These are phyloP conservation scores for Epsilonema sp. DNA, from an alignment of 2,888 invertebrate species.

Conservation along the genomic window DNA sequence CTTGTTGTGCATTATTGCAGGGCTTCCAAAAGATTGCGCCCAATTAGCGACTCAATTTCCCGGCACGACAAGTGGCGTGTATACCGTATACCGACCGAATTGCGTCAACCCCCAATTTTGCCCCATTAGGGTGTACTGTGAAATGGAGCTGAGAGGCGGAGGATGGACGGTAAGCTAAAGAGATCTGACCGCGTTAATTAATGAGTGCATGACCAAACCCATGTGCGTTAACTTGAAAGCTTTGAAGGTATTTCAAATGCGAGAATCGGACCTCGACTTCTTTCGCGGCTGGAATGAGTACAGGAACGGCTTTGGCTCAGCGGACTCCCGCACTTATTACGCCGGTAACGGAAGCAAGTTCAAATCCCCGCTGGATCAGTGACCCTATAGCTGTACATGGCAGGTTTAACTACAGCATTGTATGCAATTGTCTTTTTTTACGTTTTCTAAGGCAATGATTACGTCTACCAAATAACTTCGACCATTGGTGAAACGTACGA, in stretches of 20 bases:
- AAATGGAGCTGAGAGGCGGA: background rate
- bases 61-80: background rate
- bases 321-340: background rate
- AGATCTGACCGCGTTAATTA: background rate
- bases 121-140: constrained; percentile 1
- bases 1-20: no score
- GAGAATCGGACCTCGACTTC: background rate
- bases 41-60: background rate
- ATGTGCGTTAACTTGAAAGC: no score
- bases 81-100: background rate
- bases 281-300: constrained; percentile 1
- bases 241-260: no score
- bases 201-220: no score
- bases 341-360: no score
- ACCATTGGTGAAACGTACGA: background rate
- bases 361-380: no score
- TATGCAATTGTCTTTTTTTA: background rate
- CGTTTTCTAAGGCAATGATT: constrained; percentile 6
- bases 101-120: background rate
- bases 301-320: constrained; percentile 1
- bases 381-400: background rate
- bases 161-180: constrained; percentile 3
- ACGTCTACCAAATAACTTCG: background rate
- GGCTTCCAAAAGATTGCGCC: background rate
- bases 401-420: background rate